These are phyloP conservation scores for Whitmania pigra DNA, from an alignment of 1,140 invertebrate genomes.

Conservation along the genomic window DNA sequence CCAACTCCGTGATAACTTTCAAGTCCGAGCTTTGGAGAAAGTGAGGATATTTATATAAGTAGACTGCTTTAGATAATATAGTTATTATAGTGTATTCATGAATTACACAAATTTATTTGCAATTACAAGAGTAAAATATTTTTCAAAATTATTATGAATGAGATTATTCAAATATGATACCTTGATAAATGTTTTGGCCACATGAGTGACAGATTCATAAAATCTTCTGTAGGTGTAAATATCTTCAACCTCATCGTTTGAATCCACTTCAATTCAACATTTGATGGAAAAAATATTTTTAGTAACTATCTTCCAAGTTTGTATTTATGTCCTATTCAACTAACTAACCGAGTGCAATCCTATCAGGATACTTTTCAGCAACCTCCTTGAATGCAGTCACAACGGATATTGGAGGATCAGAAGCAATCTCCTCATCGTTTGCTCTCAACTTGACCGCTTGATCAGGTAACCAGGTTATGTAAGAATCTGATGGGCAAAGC, in stretches of 20 bases:
- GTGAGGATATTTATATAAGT: background rate
- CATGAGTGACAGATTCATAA: slow-evolving; percentile 54
- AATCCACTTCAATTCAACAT: background rate
- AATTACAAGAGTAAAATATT: no score
- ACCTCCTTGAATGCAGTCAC: slow-evolving; percentile 57
- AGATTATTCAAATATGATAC: slow-evolving; percentile 25
- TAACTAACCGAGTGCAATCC: slow-evolving; percentile 48
- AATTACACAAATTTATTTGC: background rate
- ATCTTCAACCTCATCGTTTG: slow-evolving; percentile 44
- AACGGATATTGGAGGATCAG: slow-evolving; percentile 55
- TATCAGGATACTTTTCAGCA: slow-evolving; percentile 55
- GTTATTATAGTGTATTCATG: background rate
- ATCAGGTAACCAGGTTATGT: slow-evolving; percentile 46
- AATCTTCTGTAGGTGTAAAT: slow-evolving; percentile 68
- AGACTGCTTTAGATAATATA: background rate
- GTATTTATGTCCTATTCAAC: no score
- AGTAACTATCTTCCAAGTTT: no score
- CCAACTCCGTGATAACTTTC: slow-evolving; percentile 66
- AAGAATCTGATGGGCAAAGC: slow-evolving; percentile 49
- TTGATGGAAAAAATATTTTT: no score
- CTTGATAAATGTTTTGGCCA: slow-evolving; percentile 71
- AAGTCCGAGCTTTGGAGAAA: slow-evolving; percentile 55
- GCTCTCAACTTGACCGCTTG: slow-evolving; percentile 56
- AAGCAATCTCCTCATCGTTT: slow-evolving; percentile 44
- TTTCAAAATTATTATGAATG: background rate